Conservation (phyloP, 1,140 invertebrate genomes). For the Sipha flava region DNA sequence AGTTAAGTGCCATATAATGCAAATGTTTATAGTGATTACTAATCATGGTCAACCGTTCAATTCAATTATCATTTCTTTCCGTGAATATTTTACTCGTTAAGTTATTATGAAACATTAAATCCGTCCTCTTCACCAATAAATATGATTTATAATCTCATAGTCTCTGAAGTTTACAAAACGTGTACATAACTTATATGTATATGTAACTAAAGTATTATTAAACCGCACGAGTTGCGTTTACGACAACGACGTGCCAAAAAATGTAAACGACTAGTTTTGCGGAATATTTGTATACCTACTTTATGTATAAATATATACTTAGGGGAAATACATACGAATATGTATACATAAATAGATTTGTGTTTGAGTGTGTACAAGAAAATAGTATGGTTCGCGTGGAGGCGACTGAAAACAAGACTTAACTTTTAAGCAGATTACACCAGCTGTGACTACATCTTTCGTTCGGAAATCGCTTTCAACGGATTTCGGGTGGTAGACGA, state of each 20-base stretch:
- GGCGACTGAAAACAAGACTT: constrained; percentile 20
- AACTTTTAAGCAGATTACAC: constrained; percentile 32
- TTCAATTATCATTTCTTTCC: not conserved
- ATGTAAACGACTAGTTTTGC: not conserved
- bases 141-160: too few species aligned
- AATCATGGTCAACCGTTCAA: not conserved
- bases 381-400: not conserved
- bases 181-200: not conserved
- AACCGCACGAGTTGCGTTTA: not conserved
- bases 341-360: too few species aligned
- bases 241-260: not conserved
- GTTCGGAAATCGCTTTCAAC: constrained; percentile 29
- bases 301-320: not conserved
- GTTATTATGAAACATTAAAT: too few species aligned
- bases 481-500: not conserved
- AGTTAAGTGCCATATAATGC: not conserved
- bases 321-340: too few species aligned
- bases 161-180: not conserved
- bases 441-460: constrained; percentile 30
- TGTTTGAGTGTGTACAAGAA: not conserved
- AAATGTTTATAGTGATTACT: not conserved
- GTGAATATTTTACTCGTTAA: too few species aligned
- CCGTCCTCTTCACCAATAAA: too few species aligned
- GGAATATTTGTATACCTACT: not conserved
- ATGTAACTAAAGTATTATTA: not conserved